Base-by-base conservation (phyloP, 2,888 invertebrate genomes). In the Cloeon dipterum region DNA sequence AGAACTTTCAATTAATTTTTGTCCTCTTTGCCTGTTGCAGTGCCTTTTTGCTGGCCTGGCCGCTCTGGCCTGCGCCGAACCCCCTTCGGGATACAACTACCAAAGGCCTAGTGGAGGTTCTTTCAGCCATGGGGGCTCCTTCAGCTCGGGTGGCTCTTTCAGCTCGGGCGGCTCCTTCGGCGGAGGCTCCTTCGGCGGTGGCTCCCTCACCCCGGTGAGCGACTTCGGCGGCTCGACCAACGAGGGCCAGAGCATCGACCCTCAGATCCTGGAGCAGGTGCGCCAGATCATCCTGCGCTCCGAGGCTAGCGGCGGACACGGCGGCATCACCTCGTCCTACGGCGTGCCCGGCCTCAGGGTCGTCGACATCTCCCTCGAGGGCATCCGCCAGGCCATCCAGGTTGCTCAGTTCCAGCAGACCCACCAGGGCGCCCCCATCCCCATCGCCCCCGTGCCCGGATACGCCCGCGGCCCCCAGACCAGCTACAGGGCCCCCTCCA, bases 361-460 rank as follows among this genome's bases (percentile, higher is more conserved):
- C 57, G 74, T 79, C 58, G 39, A 35, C 32, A 29, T 39, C 20
- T 20, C 18, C 29, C 71, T 83, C 44, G 83, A 82, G 49, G 81
- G 77, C 43, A 76, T 82, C 50, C 76, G 78, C 50, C 82, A 81
- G 50, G 82, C 81, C 47, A 76, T 83, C 59, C 82, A 83, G 56
- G 82, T 83, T 43, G 83, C 83, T 32, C 81, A 83, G 51, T 82
- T 73, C 65, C 68, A 74, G 47, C 79, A 81, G 60, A 56, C 64
- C 44, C 61, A 62, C 55, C 59, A 66, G 47, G 66, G 65, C 41
- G 7, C n/a, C 7, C 29, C 29, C 29, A 14, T 29, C 10, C 48
- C 61, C 46, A 26, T 29, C 37, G 56, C 59, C 32, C 57, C 59
- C 32, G 54, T 51, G 37, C 54, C 55, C 40, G 47, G 50, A 20